Evolutionary conservation across 2,113 vertebrate genomes (phyloP), one percentile per base, ranked within the genome.

Genomic region (Telmatochromis brichardi): DNA sequence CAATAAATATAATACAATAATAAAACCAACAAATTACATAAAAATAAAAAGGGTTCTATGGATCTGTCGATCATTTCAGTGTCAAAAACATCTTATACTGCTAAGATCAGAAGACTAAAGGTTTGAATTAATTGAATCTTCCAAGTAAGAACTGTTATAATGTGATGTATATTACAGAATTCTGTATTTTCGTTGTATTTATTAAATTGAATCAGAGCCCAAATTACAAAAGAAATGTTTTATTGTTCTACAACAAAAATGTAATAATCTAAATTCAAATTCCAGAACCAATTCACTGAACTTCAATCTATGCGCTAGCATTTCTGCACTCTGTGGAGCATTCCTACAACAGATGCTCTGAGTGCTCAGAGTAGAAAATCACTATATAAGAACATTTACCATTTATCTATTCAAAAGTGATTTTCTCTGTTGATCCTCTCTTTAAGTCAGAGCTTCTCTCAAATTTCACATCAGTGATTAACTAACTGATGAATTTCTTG

Each of bases 381-480:
- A n/a, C 1, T 65, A 12, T 37, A 7, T 65, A 37, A 37, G 1
- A 60, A 63, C 31, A 63, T 65, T 35, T 37, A 65, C 60, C 33
- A 13, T 65, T 37, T 13, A 65, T 65, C 26, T 50, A 4, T 50
- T 78, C 15, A 31, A 47, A 47, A 13, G 26, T 5, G 71, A 50
- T 50, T 79, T 79, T 79, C 47, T 53, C 28, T 80, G 50, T 15
- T 50, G 50, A 3, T 65, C 33, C 3, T 26, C 50, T 54, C 28
- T n/a, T 17, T 6, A 51, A 40, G 58, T 71, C 73, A 80, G 12
- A 47, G 54, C 35, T 51, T 35, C 45, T 31, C 45, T 57, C 84
- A 53, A 0, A 53, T 79, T 57, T 88, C 83, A 90, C 87, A 71
- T 68, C 6, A 14, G 80, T 73, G 37, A 86, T 92, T 92, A 92